Conservation (phyloP, 2,797 vertebrate genomes). For the Gymnoscopelus microlampas region DNA sequence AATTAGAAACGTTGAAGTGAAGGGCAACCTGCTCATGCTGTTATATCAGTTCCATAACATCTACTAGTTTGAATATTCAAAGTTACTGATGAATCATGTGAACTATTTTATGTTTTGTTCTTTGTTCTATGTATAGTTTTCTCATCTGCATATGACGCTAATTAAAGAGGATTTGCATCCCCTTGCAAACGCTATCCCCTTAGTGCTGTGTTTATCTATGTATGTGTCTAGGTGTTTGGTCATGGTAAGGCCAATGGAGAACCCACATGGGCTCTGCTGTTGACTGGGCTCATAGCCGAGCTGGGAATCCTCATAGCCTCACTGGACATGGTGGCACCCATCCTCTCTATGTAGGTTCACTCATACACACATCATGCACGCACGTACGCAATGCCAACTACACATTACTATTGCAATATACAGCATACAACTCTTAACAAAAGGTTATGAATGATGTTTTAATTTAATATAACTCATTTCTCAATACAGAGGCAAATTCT, state of each 20-base stretch:
- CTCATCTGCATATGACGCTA: conserved; percentile 38
- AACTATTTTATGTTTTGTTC: conserved; percentile 8
- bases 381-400: neutral
- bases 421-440: no score
- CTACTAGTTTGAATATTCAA: conserved; percentile 11
- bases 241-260: conserved; percentile 96
- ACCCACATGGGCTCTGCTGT: conserved; percentile 94
- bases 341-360: conserved; percentile 95
- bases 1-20: no score
- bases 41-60: neutral
- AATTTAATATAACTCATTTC: no score
- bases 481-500: no score
- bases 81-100: neutral
- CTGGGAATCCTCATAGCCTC: conserved; percentile 98
- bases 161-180: conserved; percentile 51
- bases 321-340: conserved; percentile 97
- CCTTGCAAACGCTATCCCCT: neutral
- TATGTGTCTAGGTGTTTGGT: conserved; percentile 87
- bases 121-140: neutral
- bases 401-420: no score
- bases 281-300: conserved; percentile 95
- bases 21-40: no score
- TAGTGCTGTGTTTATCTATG: neutral
- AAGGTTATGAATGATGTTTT: no score
- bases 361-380: neutral